These are phyloP conservation scores for Sarotherodon lohbergeri DNA, from an alignment of 2,113 vertebrate species.

Conservation along the genomic window DNA sequence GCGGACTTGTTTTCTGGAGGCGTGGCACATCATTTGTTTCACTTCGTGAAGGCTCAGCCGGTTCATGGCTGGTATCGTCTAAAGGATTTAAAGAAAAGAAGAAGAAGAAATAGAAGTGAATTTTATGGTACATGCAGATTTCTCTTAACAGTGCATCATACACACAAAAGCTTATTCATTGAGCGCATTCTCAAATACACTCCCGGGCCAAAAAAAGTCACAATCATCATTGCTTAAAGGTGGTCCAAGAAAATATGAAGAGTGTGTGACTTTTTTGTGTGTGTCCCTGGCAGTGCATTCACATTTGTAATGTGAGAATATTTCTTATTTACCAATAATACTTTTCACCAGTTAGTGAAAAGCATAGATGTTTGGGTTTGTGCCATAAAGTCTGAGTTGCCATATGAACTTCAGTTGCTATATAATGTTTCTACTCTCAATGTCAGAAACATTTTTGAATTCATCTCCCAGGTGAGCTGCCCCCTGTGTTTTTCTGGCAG, in stretches of 20 bases:
- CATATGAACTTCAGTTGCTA: slow-evolving; percentile 50
- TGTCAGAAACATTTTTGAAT: slow-evolving; percentile 10
- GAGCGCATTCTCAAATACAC: not conserved
- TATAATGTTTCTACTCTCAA: slow-evolving; percentile 12
- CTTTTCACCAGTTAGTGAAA: not conserved
- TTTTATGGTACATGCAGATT: not conserved
- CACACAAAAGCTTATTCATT: not conserved
- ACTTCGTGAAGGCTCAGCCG: slow-evolving; percentile 91
- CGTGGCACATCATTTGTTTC: slow-evolving; percentile 77
- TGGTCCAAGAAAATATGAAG: not conserved
- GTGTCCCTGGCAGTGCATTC: not conserved
- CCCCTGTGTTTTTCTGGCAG: not conserved
- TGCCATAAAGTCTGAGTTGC: slow-evolving; percentile 43
- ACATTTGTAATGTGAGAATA: not conserved
- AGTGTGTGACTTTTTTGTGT: not conserved
- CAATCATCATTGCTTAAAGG: not conserved
- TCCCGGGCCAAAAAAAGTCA: not conserved
- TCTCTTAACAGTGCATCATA: not conserved
- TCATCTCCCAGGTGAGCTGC: slow-evolving; percentile 9
- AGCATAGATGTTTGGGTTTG: not conserved
- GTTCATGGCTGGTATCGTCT: slow-evolving; percentile 96
- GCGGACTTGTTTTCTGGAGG: slow-evolving; percentile 80
- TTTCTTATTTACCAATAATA: not conserved
- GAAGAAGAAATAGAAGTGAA: not conserved
- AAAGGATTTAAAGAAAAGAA: not conserved